Evolutionary conservation across 2,797 vertebrate species (phyloP).

Genomic region (Brotula barbata): DNA sequence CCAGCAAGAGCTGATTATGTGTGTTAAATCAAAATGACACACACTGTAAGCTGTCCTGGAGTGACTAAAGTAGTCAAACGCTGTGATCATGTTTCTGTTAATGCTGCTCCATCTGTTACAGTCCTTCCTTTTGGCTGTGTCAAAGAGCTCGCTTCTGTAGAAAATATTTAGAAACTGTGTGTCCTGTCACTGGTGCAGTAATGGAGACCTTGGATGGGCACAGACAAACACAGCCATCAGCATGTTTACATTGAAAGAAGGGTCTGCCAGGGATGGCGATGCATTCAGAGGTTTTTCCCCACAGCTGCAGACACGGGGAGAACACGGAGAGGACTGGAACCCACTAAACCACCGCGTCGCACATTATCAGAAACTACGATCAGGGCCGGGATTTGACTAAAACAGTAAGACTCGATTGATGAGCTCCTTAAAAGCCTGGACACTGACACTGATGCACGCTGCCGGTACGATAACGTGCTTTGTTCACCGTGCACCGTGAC

Average conservation of each 20-base stretch:
- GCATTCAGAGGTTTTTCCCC: conserved; percentile 28
- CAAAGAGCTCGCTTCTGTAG: not conserved
- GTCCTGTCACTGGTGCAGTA: not conserved
- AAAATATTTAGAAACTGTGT: conserved; percentile 27
- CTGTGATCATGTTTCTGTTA: not conserved
- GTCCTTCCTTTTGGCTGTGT: not conserved
- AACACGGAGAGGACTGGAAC: no score
- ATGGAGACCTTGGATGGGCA: conserved; percentile 23
- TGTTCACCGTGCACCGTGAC: conserved; percentile 53
- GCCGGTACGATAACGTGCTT: conserved; percentile 42
- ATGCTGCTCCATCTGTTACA: conserved; percentile 1
- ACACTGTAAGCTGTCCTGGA: no score
- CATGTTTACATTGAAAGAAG: conserved; percentile 41
- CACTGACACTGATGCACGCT: not conserved
- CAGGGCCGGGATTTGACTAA: no score
- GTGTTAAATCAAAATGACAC: no score
- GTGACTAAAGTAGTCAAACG: no score
- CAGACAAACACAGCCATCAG: conserved; percentile 21
- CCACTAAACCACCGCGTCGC: no score
- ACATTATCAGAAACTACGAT: no score
- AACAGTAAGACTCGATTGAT: not conserved
- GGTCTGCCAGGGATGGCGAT: conserved; percentile 19
- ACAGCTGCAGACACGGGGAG: conserved; percentile 38
- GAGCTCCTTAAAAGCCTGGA: conserved; percentile 8
- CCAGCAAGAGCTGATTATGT: no score